phyloP scores from a whole-genome alignment of 2,888 invertebrate species.

The Apamea crenata region DNA sequence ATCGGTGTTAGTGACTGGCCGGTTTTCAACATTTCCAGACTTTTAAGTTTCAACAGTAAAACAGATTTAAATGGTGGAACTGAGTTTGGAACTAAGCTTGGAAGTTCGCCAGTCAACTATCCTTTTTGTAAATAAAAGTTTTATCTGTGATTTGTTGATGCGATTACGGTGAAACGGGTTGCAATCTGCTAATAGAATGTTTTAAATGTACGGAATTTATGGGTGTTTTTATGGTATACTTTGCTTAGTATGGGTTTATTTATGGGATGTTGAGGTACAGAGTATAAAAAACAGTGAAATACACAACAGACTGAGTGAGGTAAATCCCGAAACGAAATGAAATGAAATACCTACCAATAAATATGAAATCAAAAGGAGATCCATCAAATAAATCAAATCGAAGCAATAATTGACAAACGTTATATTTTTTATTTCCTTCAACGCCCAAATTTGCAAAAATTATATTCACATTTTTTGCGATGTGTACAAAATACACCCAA shows the following conservation, averaged over 20 bases:
- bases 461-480: not conserved
- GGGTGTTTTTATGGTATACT: constrained; percentile 39
- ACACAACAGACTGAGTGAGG: not conserved
- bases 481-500: constrained; percentile 28
- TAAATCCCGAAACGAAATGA: not conserved
- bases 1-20: constrained; percentile 51
- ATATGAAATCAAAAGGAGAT: not conserved
- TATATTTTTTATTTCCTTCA: constrained; percentile 8
- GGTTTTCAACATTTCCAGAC: constrained; percentile 52
- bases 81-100: constrained; percentile 65
- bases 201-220: constrained; percentile 51
- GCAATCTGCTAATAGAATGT: constrained; percentile 56
- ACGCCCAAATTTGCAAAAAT: not conserved
- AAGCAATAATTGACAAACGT: not conserved
- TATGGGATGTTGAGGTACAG: constrained; percentile 18
- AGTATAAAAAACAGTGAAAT: not conserved
- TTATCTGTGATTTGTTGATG: constrained; percentile 62
- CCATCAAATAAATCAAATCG: not conserved
- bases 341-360: not conserved
- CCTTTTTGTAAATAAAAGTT: constrained; percentile 60
- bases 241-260: constrained; percentile 39
- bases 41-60: constrained; percentile 60
- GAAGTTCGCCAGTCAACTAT: constrained; percentile 65
- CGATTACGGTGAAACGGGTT: constrained; percentile 45
- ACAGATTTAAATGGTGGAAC: constrained; percentile 67